Conservation (phyloP, 1,140 invertebrate species). For the Anastatus disparis region DNA sequence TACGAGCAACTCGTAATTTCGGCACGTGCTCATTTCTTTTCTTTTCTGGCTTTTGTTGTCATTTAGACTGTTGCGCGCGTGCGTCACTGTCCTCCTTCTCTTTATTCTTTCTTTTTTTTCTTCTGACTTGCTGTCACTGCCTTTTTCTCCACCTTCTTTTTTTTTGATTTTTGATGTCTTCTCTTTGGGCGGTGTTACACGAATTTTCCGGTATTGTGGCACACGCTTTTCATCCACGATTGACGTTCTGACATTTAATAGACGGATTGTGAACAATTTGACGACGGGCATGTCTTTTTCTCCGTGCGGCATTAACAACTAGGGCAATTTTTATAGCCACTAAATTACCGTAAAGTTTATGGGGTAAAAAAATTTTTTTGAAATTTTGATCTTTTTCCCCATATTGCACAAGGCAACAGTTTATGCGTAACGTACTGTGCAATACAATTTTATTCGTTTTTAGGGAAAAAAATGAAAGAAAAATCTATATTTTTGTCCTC, state of each 20-base stretch:
- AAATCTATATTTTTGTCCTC: neutral
- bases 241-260: neutral
- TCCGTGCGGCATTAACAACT: too few species aligned
- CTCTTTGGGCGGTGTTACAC: neutral
- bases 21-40: too few species aligned
- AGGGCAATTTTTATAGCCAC: conserved; percentile 7
- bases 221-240: neutral
- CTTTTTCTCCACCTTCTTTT: neutral
- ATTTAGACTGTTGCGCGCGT: too few species aligned
- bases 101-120: neutral
- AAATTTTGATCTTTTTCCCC: neutral
- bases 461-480: too few species aligned
- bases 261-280: neutral
- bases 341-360: conserved; percentile 17
- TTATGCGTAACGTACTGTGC: neutral
- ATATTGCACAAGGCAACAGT: neutral
- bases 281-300: too few species aligned
- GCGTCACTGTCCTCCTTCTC: neutral
- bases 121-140: neutral
- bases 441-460: too few species aligned
- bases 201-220: neutral
- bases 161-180: neutral
- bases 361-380: conserved; percentile 6
- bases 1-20: too few species aligned
- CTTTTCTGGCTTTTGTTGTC: too few species aligned